Base-by-base conservation (phyloP, 2,113 vertebrate species). In the Bucco capensis region DNA sequence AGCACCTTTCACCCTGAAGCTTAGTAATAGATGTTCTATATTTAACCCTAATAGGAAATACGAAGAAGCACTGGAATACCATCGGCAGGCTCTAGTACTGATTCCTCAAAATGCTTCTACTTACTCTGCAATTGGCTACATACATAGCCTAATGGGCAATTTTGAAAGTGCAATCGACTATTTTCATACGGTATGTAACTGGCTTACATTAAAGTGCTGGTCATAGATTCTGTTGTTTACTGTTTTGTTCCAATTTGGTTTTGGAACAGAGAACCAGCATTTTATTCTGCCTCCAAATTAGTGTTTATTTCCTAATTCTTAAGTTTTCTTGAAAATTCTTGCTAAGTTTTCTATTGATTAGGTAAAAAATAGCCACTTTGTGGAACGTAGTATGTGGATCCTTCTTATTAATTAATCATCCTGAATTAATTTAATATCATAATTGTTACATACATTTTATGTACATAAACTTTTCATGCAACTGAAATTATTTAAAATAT, bases 101-200 rank as follows among this genome's bases (percentile, higher is more conserved):
- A 99, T 99, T 83, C 99, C 99, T 62, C 99, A 99, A 72, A 99
- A 99, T 12, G 98, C 99, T 9, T 99, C 99, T 25, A 99, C 99
- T 35, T 99, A 99, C 49, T 98, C 99, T 22, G 98, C 99, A 71
- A 99, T 99, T 60, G 99, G 99, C 89, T 99, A 99, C 30, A 99
- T 99, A 33, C 98, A 99, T 57, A 99, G 99, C 95, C 98, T 99
- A 38, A 99, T 99, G 98, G 99, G 99, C 50, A 99, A 99, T 94
- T 99, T 99, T 83, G 99, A 99, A 96, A 99, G 98, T 0, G 99
- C 99, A 9, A 99, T 99, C 35, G 99, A 99, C 98, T 99, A 99
- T 95, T 99, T 99, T 97, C 99, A 99, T 64, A 99, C 99, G 70
- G 99, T 99, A 97, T 11, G 97, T 96, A 83, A 82, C 74, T 50